Evolutionary conservation across 2,888 invertebrate genomes (phyloP).

Genomic region (Lordiphosa fenestrarum): DNA sequence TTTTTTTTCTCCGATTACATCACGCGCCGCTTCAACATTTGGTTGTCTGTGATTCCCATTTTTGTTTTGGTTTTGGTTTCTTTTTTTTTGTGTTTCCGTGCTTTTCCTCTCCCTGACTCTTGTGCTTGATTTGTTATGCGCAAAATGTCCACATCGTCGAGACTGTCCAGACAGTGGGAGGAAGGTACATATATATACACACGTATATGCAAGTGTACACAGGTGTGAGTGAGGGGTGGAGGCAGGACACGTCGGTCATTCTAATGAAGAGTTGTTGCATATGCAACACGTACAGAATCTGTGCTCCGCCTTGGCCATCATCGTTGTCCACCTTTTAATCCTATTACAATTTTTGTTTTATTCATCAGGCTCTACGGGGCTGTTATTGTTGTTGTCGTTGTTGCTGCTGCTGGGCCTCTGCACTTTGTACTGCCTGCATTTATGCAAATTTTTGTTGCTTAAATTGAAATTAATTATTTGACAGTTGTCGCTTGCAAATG

Average conservation of each 20-base stretch:
- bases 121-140: slow-evolving; percentile 77
- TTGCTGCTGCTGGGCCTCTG: slow-evolving; percentile 13
- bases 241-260: slow-evolving; percentile 67
- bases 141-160: slow-evolving; percentile 74
- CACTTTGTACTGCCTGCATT: slow-evolving; percentile 33
- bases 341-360: slow-evolving; percentile 72
- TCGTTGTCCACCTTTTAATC: slow-evolving; percentile 67
- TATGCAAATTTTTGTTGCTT: slow-evolving; percentile 73
- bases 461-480: slow-evolving; percentile 76
- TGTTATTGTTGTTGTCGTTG: slow-evolving; percentile 8
- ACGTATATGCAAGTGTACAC: too few relatives aligned
- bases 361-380: slow-evolving; percentile 65
- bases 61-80: slow-evolving; percentile 14
- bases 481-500: slow-evolving; percentile 71
- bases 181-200: background rate
- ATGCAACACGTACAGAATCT: slow-evolving; percentile 69
- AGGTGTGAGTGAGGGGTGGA: slow-evolving; percentile 15
- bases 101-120: slow-evolving; percentile 22
- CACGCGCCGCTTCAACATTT: slow-evolving; percentile 67
- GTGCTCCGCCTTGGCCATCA: slow-evolving; percentile 46
- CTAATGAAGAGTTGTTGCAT: slow-evolving; percentile 74
- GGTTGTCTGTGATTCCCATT: slow-evolving; percentile 64
- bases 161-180: slow-evolving; percentile 50
- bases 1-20: slow-evolving; percentile 56
- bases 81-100: background rate